These are phyloP conservation scores for Ruditapes philippinarum DNA, from an alignment of 1,140 invertebrate species.

Conservation along the genomic window DNA sequence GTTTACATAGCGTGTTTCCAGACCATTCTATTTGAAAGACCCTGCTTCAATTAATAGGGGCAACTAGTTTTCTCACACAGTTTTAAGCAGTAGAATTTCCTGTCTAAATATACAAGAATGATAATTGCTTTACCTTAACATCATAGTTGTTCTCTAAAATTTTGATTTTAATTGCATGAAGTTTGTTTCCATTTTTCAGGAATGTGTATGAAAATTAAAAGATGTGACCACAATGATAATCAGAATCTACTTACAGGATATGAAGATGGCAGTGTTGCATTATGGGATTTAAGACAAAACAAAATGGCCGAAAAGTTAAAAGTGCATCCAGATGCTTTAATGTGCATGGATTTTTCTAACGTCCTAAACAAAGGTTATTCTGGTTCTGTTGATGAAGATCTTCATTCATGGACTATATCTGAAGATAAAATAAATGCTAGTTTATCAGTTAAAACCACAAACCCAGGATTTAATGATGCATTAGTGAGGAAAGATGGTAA, in stretches of 20 bases:
- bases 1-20: too few relatives aligned
- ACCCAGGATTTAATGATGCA: constrained; percentile 87
- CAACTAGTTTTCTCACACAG: too few relatives aligned
- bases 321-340: constrained; percentile 72
- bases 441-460: constrained; percentile 61
- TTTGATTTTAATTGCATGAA: too few relatives aligned
- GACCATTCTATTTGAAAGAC: too few relatives aligned
- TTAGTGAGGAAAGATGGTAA: constrained; percentile 91
- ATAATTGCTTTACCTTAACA: too few relatives aligned
- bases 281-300: constrained; percentile 75
- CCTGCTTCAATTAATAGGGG: too few relatives aligned
- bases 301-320: constrained; percentile 58
- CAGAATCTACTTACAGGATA: constrained; percentile 75
- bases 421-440: constrained; percentile 43
- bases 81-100: too few relatives aligned
- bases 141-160: too few relatives aligned
- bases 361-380: constrained; percentile 67
- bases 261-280: constrained; percentile 78
- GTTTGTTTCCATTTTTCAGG: constrained; percentile 47
- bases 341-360: constrained; percentile 74
- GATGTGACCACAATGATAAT: not conserved
- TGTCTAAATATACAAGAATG: too few relatives aligned
- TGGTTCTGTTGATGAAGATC: constrained; percentile 71
- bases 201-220: constrained; percentile 75
- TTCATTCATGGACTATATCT: constrained; percentile 66